Base-by-base conservation (phyloP, 2,797 vertebrate species). In the Todus mexicanus region DNA sequence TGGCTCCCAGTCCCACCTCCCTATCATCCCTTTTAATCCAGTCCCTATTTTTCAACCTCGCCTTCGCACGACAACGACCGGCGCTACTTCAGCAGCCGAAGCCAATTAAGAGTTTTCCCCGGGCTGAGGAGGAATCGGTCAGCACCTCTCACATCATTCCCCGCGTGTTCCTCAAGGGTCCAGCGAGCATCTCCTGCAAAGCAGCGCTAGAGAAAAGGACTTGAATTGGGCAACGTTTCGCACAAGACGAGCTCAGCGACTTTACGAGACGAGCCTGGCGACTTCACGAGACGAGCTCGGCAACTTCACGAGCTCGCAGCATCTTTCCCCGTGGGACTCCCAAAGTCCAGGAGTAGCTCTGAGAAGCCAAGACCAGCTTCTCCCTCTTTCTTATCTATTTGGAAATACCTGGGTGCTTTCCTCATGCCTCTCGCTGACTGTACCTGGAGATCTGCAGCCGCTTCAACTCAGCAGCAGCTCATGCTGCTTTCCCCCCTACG, bases 311-410 rank as follows among this genome's bases (percentile, higher is more conserved):
- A 60, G 33, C n/a, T 29, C 7, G 2, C 38, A 23, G 84, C 69
- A 33, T 13, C 79, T 10, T 25, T 13, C 75, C 40, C 66, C 1
- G n/a, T 15, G n/a, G n/a, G n/a, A n/a, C n/a, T n/a, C 50, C 79
- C 9, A 47, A 84, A 93, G 15, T 7, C 17, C 51, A 14, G 66
- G 57, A 0, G 20, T 1, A 61, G 74, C 81, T 68, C 64, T 1
- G 43, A 31, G n/a, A n/a, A n/a, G n/a, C n/a, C n/a, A n/a, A n/a
- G n/a, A n/a, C n/a, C n/a, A n/a, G n/a, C n/a, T n/a, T n/a, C n/a
- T n/a, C n/a, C n/a, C n/a, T n/a, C 37, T 2, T 17, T 43, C 4
- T 63, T 1, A 14, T 2, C 0, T 0, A 25, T 45, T 54, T 22
- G 9, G 50, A 35, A 84, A 47, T 26, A 78, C 51, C 13, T 0